Base-by-base conservation (phyloP, 2,113 vertebrate genomes). In the Pontoporia blainvillei region DNA sequence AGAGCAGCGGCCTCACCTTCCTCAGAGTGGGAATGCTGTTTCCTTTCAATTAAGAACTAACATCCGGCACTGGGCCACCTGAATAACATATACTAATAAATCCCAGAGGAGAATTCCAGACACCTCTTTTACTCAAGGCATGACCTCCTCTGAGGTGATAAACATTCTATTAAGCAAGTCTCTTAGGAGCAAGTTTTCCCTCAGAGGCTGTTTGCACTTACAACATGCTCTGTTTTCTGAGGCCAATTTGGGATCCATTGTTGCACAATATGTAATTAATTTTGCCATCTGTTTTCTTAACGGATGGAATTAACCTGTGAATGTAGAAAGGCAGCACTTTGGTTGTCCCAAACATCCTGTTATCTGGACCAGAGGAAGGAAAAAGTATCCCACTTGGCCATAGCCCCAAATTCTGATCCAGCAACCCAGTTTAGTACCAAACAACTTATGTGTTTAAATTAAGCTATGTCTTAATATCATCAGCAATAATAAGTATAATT, bases 41-140 rank as follows among this genome's bases (percentile, higher is more conserved):
- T 90, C 86, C 93, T 91, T 94, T 76, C 61, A 25, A 20, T 90
- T 44, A 95, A 97, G 86, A 94, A 92, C 73, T 46, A 96, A 93
- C 86, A 95, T 95, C 96, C 13, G 6, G 75, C 54, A 29, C 67
- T 34, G 36, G 11, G 69, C 83, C 96, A 92, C 79, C 90, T 93
- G 95, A 91, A 84, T 41, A 17, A 17, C 5, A 49, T 27, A 73
- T 31, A 76, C 81, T 93, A 97, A 95, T 96, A 95, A 79, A 46
- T 61, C 69, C 94, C 95, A 97, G 83, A 84, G 85, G 94, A 82
- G 92, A 91, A 95, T 94, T 94, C 93, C 83, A 94, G 92, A 90
- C 86, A 87, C 82, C 78, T 97, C 95, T 86, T 46, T 54, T 34
- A n/a, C 54, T 89, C 46, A 29, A 91, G 88, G 71, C 89, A 69